A percentile compares a stretch with the other conserved stretches of the same genome.
These are phyloP conservation scores for Zhuqinia jingwanae DNA, from an alignment of 2,888 invertebrate genomes.

Conservation along the genomic window DNA sequence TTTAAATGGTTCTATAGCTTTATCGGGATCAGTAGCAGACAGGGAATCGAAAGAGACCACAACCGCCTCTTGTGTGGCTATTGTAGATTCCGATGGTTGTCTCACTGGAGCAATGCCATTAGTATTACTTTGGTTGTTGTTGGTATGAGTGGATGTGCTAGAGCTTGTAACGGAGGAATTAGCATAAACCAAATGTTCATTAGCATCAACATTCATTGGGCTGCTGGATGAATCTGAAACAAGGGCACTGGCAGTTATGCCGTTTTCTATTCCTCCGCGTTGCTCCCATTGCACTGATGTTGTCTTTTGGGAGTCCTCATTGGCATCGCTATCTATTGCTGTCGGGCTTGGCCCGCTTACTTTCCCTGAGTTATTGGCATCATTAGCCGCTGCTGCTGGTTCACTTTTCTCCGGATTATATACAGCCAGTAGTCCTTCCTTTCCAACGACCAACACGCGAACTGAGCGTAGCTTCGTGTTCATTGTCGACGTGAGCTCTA, in stretches of 20 bases:
- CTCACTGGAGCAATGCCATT: neutral
- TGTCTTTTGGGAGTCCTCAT: constrained; percentile 4
- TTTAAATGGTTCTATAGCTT: constrained; percentile 83
- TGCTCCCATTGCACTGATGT: neutral
- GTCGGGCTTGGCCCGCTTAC: constrained; percentile 2
- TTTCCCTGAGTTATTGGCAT: constrained; percentile 39
- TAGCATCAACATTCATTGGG: neutral
- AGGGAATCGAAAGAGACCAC: neutral
- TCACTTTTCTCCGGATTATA: constrained; percentile 82
- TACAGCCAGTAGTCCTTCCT: constrained; percentile 87
- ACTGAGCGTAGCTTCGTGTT: constrained; percentile 80
- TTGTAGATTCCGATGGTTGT: no score
- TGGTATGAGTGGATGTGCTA: constrained; percentile 4
- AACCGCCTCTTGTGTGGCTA: neutral
- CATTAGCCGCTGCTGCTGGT: neutral
- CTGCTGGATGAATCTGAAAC: no score
- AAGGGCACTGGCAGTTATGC: neutral
- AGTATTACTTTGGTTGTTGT: neutral
- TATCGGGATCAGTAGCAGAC: constrained; percentile 78
- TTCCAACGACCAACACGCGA: constrained; percentile 87
- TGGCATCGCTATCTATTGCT: neutral
- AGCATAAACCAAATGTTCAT: constrained; percentile 47
- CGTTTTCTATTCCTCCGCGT: neutral
- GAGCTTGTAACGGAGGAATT: constrained; percentile 38
- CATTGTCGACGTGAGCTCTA: constrained; percentile 59